Evolutionary conservation across 2,113 vertebrate genomes (phyloP).

Genomic region (Poeciliopsis prolifica): DNA sequence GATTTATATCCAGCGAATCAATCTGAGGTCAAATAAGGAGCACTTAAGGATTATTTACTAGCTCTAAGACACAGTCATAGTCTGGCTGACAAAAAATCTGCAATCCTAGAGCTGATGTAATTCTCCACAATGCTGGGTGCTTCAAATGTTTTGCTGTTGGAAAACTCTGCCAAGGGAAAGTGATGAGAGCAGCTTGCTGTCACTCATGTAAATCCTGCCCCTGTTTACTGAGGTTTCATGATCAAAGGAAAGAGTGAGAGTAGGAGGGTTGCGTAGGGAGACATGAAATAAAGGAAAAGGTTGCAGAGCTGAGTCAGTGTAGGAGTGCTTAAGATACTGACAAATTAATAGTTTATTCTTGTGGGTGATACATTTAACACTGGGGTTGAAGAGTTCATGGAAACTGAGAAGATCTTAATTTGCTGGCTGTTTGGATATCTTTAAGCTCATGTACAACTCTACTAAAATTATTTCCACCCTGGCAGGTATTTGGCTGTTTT

Average conservation of each 20-base stretch:
- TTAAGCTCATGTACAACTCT: neutral
- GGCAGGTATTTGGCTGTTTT: neutral
- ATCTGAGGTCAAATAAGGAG: conserved; percentile 62
- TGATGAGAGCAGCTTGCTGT: conserved; percentile 65
- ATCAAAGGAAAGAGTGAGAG: conserved; percentile 61
- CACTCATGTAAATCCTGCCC: conserved; percentile 66
- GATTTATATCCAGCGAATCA: conserved; percentile 56
- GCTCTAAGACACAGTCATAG: conserved; percentile 46
- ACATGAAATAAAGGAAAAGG: conserved; percentile 18
- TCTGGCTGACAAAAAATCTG: conserved; percentile 54
- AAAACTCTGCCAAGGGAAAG: conserved; percentile 55
- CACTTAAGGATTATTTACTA: conserved; percentile 66
- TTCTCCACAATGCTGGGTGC: conserved; percentile 57
- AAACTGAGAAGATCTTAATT: conserved; percentile 60
- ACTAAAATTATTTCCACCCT: neutral
- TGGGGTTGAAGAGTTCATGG: conserved; percentile 21
- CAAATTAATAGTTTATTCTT: conserved; percentile 20
- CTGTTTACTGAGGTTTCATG: conserved; percentile 54
- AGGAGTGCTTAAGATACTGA: conserved; percentile 27
- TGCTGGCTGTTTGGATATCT: neutral
- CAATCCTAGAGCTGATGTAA: conserved; percentile 62
- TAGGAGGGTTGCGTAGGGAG: conserved; percentile 26
- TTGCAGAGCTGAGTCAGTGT: conserved; percentile 51
- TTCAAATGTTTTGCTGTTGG: conserved; percentile 48
- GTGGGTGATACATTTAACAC: conserved; percentile 23